phyloP scores from a whole-genome alignment of 2,113 vertebrate genomes.

The Rhinichthys klamathensis region DNA sequence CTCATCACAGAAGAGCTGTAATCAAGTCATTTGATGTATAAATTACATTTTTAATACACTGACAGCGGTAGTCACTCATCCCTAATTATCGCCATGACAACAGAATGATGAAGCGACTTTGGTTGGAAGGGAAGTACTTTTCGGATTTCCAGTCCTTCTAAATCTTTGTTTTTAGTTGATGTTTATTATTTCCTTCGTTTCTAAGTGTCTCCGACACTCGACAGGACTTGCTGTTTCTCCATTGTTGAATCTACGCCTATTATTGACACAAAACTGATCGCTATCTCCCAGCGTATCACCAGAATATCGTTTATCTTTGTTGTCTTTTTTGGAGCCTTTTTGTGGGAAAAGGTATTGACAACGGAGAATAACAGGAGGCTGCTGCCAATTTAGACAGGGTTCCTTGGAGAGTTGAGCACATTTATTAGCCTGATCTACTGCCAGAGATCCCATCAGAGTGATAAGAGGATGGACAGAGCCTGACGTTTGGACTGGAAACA shows the following conservation, averaged over 20 bases:
- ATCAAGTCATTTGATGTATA: background rate
- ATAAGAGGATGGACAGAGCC: conserved; percentile 36
- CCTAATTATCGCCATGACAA: conserved; percentile 55
- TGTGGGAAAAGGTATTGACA: conserved; percentile 22
- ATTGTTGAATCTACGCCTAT: background rate
- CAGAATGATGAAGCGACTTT: conserved; percentile 17
- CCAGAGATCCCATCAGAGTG: conserved; percentile 51
- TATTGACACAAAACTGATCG: conserved; percentile 15
- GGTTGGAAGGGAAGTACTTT: conserved; percentile 18
- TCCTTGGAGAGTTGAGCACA: background rate
- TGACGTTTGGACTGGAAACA: conserved; percentile 23
- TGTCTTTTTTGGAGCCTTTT: conserved; percentile 29
- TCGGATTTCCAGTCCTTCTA: background rate
- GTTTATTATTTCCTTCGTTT: background rate
- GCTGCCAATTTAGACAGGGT: conserved; percentile 49
- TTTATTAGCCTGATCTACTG: conserved; percentile 34
- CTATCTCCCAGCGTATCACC: background rate
- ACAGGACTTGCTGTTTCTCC: background rate
- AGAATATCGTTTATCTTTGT: conserved; percentile 27
- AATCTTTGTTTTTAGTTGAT: conserved; percentile 10
- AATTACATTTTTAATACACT: conserved; percentile 5
- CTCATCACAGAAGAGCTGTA: background rate
- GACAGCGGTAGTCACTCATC: background rate
- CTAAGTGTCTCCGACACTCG: background rate
- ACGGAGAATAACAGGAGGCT: background rate